phyloP scores from a whole-genome alignment of 2,888 invertebrate species.

The Blera fallax region DNA sequence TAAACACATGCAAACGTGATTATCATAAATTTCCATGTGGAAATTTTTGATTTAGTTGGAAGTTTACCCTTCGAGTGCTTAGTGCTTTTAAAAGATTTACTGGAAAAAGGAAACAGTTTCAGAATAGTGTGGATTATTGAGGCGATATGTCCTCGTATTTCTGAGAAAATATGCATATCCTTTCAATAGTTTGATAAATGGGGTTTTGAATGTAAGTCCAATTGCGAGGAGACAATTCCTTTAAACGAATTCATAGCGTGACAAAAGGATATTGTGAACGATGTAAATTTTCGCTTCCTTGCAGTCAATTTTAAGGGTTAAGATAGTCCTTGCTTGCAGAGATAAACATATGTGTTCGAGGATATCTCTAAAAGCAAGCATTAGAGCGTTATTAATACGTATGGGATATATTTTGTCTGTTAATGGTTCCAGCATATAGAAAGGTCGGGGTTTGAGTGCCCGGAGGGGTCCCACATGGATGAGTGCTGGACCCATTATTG shows the following conservation, averaged over 20 bases:
- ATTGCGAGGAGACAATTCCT: not conserved
- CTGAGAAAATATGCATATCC: not conserved
- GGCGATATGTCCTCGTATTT: not conserved
- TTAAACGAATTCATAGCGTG: not conserved
- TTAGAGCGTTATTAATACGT: too few species aligned
- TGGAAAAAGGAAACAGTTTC: not conserved
- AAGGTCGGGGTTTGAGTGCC: too few species aligned
- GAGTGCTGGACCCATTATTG: too few species aligned
- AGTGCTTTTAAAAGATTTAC: not conserved
- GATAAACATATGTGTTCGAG: too few species aligned
- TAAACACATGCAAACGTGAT: conserved; percentile 17
- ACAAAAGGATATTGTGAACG: not conserved
- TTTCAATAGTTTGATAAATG: not conserved
- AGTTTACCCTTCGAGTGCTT: not conserved
- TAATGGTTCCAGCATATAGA: too few species aligned
- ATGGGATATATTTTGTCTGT: too few species aligned
- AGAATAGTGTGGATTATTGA: not conserved
- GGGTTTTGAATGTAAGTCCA: not conserved
- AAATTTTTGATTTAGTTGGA: not conserved
- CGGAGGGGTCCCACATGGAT: too few species aligned
- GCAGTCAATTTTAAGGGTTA: not conserved
- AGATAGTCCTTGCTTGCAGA: too few species aligned
- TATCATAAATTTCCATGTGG: conserved; percentile 3
- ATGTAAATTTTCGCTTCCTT: not conserved
- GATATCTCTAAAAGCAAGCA: too few species aligned